Base-by-base conservation (phyloP, 1,140 invertebrate genomes). In the Chrysomallon squamiferum region DNA sequence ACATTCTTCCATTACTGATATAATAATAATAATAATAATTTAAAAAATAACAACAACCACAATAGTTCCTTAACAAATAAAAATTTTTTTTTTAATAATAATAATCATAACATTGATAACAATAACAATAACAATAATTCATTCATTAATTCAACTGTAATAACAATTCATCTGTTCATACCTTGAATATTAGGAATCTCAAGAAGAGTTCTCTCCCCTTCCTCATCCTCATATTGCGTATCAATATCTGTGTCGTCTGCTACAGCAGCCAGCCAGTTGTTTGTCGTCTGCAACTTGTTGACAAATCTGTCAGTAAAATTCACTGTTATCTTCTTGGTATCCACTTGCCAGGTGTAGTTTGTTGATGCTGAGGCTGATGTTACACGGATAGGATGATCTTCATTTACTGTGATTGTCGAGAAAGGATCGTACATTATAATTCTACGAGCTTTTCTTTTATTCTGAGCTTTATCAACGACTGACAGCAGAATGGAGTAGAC, bases 391-490 rank as follows among this genome's bases (percentile, higher is more conserved):
- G 30, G 6, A 25, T 49, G 54, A 0, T 22, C 33, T 6, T 52
- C 6, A 2, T 35, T 49, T 3, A n/a, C n/a, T 45, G 52, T 54
- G 11, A 73, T 62, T 3, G 29, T 35, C 0, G 73, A 66, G 20
- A 25, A n/a, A 15, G 57, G 57, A 59, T 73, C 71, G 43, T 61
- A 71, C 15, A 73, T 38, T 25, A 75, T 47, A 3, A 75, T 25
- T 38, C 59, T 58, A 20, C 73, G 38, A 0, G 65, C 63, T 25
- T 59, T 66, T 66, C 66, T 71, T 13, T 41, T 11, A 59, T 75
- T 75, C 22, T 68, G 66, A 29, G 73, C 73, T 9, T 59, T 61
- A 43, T 75, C 73, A 58, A 59, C 65, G 6, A 62, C 71, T 9
- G 63, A 60, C 15, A 75, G 38, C 4, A 71, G 41, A 0, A 73